phyloP scores from a whole-genome alignment of 2,888 invertebrate species.

The Zonitis immaculata region DNA sequence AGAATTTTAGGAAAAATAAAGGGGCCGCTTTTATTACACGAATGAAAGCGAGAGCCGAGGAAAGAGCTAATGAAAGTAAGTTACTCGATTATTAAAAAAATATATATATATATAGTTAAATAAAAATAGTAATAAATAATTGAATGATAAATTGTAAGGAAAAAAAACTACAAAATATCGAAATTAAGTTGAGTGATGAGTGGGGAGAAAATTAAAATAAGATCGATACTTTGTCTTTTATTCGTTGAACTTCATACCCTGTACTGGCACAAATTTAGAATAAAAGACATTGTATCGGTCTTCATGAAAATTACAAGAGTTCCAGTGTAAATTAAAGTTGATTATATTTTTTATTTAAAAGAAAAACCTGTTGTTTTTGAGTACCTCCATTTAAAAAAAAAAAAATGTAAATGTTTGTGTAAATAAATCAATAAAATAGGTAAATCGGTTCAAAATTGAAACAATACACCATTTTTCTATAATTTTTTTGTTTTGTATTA shows the following conservation, averaged over 20 bases:
- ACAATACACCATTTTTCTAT: too few relatives aligned
- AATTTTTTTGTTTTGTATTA: too few relatives aligned
- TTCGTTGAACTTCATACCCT: too few relatives aligned
- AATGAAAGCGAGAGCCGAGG: conserved; percentile 87
- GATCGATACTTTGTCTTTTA: not conserved
- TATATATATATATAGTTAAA: too few relatives aligned
- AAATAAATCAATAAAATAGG: conserved; percentile 1
- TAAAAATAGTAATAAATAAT: not conserved
- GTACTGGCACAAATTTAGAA: too few relatives aligned
- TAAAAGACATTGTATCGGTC: not conserved
- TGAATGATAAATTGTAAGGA: not conserved
- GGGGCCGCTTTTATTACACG: conserved; percentile 91
- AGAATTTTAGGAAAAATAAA: conserved; percentile 94
- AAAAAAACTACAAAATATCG: not conserved
- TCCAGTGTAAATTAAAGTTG: not conserved
- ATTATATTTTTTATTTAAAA: not conserved
- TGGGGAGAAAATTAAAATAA: too few relatives aligned
- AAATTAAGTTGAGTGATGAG: not conserved
- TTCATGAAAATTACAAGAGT: not conserved
- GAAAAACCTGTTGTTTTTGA: not conserved
- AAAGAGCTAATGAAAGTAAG: conserved; percentile 55
- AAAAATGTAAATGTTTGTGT: conserved; percentile 4
- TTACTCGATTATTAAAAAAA: conserved; percentile 22
- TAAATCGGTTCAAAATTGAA: not conserved
- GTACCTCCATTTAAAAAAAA: too few relatives aligned